These are phyloP conservation scores for Aleiodes sp. DNA, from an alignment of 1,140 invertebrate genomes.

Conservation along the genomic window DNA sequence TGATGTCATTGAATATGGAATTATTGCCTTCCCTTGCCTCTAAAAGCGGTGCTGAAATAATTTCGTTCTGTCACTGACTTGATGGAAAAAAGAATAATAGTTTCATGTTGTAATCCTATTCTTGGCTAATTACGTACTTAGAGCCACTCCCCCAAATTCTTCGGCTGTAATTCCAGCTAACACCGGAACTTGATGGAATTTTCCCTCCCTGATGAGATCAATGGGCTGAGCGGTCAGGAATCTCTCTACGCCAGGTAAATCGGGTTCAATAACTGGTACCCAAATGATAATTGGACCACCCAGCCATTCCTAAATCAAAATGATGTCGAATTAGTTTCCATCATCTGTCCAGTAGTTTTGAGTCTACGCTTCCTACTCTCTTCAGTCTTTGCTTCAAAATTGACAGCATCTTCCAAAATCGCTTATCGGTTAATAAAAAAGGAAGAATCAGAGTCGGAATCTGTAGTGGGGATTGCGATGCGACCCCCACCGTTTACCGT, in stretches of 20 bases:
- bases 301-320: slow-evolving; percentile 64
- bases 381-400: too few species aligned
- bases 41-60: slow-evolving; percentile 56
- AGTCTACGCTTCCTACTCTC: too few species aligned
- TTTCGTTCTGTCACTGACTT: too few species aligned
- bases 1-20: slow-evolving; percentile 61
- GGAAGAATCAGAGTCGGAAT: too few species aligned
- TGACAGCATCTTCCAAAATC: too few species aligned
- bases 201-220: slow-evolving; percentile 68
- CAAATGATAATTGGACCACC: slow-evolving; percentile 72
- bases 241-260: slow-evolving; percentile 72
- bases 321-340: background rate
- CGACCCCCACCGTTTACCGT: too few species aligned
- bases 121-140: slow-evolving; percentile 44
- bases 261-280: slow-evolving; percentile 74
- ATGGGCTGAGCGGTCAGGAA: slow-evolving; percentile 72
- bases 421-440: too few species aligned
- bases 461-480: too few species aligned
- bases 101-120: background rate
- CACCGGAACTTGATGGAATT: slow-evolving; percentile 72
- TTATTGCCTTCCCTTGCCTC: slow-evolving; percentile 49
- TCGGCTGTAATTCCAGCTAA: slow-evolving; percentile 74
- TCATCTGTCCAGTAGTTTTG: too few species aligned
- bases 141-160: slow-evolving; percentile 69
- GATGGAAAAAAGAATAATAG: slow-evolving; percentile 8